Conservation (phyloP, 2,797 vertebrate genomes). For the Megaceryle alcyon region DNA sequence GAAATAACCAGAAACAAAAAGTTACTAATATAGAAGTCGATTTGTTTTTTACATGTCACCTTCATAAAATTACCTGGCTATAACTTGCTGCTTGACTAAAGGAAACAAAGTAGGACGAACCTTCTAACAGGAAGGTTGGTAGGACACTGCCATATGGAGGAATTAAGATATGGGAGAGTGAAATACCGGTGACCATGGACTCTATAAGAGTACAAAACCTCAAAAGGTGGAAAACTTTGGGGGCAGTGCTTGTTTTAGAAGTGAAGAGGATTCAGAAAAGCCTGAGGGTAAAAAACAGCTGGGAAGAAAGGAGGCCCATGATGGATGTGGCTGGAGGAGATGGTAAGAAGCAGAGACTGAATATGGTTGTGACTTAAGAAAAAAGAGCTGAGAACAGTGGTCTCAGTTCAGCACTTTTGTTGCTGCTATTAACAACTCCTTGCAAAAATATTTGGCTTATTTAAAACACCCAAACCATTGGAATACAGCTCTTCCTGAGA, state of each 20-base stretch:
- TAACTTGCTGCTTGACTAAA: neutral
- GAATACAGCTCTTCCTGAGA: neutral
- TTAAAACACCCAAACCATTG: neutral
- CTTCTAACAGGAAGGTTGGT: neutral
- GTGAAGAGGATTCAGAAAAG: neutral
- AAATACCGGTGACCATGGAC: neutral
- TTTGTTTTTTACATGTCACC: neutral
- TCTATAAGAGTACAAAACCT: neutral
- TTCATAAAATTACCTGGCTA: neutral
- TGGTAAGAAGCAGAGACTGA: neutral
- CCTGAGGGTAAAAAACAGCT: neutral
- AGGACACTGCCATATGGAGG: neutral
- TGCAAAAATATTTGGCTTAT: conserved; percentile 20
- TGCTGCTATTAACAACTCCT: neutral
- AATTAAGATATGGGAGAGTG: neutral
- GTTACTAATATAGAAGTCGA: neutral
- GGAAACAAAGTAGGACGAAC: neutral
- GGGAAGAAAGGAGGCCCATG: neutral
- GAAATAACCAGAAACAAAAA: neutral
- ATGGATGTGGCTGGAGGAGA: neutral
- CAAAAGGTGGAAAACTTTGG: neutral
- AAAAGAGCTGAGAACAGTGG: neutral
- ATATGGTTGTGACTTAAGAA: neutral
- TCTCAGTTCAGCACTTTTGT: rapidly evolving
- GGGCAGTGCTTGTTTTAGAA: neutral